Evolutionary conservation across 2,113 vertebrate genomes (phyloP).

Genomic region (Antidorcas marsupialis): DNA sequence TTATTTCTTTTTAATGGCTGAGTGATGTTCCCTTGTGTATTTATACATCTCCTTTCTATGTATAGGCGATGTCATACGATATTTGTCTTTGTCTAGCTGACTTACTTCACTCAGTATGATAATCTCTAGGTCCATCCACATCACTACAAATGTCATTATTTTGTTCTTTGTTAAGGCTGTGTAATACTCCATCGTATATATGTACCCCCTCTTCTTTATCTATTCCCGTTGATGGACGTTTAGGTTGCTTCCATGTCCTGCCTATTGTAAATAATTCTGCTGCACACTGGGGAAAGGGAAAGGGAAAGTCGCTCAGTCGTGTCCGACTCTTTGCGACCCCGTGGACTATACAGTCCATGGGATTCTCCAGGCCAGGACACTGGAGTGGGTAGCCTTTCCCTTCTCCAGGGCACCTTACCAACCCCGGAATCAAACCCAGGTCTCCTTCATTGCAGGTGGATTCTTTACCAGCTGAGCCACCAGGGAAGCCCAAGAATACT

Average conservation of each 20-base stretch:
- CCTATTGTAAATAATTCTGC: not conserved
- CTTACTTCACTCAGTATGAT: not conserved
- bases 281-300: not conserved
- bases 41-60: not conserved
- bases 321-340: not conserved
- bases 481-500: too few species aligned
- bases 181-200: not conserved
- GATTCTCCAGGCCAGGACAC: not conserved
- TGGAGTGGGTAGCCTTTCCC: not conserved
- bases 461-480: too few species aligned
- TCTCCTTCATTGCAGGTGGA: fast-evolving
- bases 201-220: not conserved
- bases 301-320: fast-evolving
- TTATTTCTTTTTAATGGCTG: not conserved
- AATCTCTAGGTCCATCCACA: not conserved
- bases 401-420: fast-evolving
- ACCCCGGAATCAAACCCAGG: not conserved
- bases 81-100: not conserved
- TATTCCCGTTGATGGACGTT: not conserved
- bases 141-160: not conserved
- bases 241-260: not conserved
- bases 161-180: not conserved
- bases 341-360: too few species aligned
- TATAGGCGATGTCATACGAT: not conserved
- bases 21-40: not conserved